Base-by-base conservation (phyloP, 2,888 invertebrate species). In the Spisula subtruncata region DNA sequence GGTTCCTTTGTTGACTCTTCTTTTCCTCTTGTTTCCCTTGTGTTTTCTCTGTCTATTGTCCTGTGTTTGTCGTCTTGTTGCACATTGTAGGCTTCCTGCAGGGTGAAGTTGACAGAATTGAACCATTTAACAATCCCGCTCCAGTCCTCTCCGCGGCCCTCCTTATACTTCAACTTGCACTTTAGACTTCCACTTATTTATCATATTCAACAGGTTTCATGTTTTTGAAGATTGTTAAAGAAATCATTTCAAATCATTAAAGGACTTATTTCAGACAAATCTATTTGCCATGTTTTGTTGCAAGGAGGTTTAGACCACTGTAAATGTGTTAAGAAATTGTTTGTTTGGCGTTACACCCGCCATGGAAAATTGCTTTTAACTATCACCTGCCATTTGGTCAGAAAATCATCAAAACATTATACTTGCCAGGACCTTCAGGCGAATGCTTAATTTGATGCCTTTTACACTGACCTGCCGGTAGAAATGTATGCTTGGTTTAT, bases 41-140 rank as follows among this genome's bases (percentile, higher is more conserved):
- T 29, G 71, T 29, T n/a, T 29, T 29, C 75, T 14, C 16, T 75
- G 75, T 35, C 75, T 75, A 75, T 75, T 75, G 75, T 75, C 18
- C 14, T 35, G 14, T 35, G 29, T 75, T 32, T 75, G 75, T 75
- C 14, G 16, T 32, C 16, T 32, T 16, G 1, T 35, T 75, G 75
- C 75, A 32, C 32, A 16, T 32, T 32, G 32, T 75, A 16, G 32
- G 25, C 14, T 16, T 75, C 75, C 75, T 75, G 75, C 18, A 18
- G 75, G 32, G 35, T 32, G 16, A 75, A 75, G 32, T 75, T 32
- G 75, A 75, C 60, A 25, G 35, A 75, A 35, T 75, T 75, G 16
- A 18, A 75, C 35, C 29, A n/a, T 32, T 75, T 32, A 75, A 32
- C 16, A 32, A 75, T 75, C 35, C 35, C 16, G 14, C 35, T 75